Evolutionary conservation across 2,888 invertebrate genomes (phyloP), one percentile per base, ranked within the genome.

Genomic region (Oeneis ivallda): DNA sequence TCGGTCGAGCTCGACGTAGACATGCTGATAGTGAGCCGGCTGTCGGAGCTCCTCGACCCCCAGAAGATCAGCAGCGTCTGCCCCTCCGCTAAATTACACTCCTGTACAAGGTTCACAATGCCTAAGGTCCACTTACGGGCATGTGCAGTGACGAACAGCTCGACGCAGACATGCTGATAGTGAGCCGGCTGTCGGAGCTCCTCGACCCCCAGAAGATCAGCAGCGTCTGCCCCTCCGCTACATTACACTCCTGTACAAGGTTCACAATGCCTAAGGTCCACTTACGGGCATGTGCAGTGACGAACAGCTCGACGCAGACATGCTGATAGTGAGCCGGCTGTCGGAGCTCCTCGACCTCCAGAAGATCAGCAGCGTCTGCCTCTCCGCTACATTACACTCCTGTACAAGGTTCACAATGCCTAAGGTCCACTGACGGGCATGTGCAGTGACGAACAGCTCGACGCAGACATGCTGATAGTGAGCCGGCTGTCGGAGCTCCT

Each of bases 21-120:
- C 84, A 89, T 82, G 73, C 84, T 87, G 72, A 86, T 82, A 11
- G 89, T 89, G 54, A 79, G 78, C 65, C 82, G 79, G 75, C 90
- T 89, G 50, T 88, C 87, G 15, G 85, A 83, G 71, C 78, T 78
- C 56, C 79, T 77, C 72, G 79, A 76, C 71, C 87, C 86, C 88
- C 89, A 89, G 77, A 82, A 89, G 81, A 87, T 86, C 74, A 88
- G 74, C 74, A 89, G 70, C 5, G 87, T 88, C 70, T 86, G 84
- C 13, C 87, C 84, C 67, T 88, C 87, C 45, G 79, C 81, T 63
- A 82, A 86, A 80, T 86, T 79, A 75, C 86, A 87, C 64, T 88
- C 89, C 90, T 90, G 75, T 10, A 39, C 4, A n/a, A 26, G 19
- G 9, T 19, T 43, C 41, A 0, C n/a, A n/a, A n/a, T n/a, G n/a